Base-by-base conservation (phyloP, 2,113 vertebrate genomes). In the Cygnus buccinator region DNA sequence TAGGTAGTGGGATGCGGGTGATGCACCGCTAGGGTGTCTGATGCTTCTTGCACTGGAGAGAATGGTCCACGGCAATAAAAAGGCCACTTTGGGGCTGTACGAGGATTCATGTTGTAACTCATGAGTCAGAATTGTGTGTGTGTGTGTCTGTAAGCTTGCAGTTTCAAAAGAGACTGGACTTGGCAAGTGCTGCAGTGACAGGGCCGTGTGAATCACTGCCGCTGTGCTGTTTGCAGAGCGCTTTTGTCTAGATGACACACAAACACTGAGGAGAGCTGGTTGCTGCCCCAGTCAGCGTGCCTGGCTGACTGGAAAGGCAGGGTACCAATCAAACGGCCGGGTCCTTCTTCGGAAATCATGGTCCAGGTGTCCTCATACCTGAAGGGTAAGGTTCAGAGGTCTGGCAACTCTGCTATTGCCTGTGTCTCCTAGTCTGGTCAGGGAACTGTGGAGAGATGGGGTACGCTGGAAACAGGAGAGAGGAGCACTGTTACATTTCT, bases 221-320 rank as follows among this genome's bases (percentile, higher is more conserved):
- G 73, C 68, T 63, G 76, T 75, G 21, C 59, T 90, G 65, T 93
- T 92, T 92, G 77, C 82, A 84, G 77, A 90, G 76, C 52, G 20
- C 61, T 78, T 62, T 58, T 72, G n/a, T 87, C 39, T 92, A 86
- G 19, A 22, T 84, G 21, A n/a, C 61, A 10, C 1, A 0, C 58
- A 66, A 20, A 54, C 28, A 65, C 33, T n/a, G 62, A 75, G 59
- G 46, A 86, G 48, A 37, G 6, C 0, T 28, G 29, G 31, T 54
- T 84, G 58, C 77, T 85, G 54, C 37, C 39, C 50, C 1, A 0
- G 2, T 63, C 46, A 10, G 33, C 5, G 8, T 81, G 44, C 55
- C 46, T 43, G 28, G 63, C 68, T 80, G 68, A 43, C n/a, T 29
- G 13, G 67, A 59, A 26, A 52, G 5, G 28, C 43, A 48, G 68